A percentile compares a stretch with the other conserved stretches of the same genome.
Evolutionary conservation across 2,888 invertebrate genomes (phyloP).

Genomic region (Scaptomyza tumidula): DNA sequence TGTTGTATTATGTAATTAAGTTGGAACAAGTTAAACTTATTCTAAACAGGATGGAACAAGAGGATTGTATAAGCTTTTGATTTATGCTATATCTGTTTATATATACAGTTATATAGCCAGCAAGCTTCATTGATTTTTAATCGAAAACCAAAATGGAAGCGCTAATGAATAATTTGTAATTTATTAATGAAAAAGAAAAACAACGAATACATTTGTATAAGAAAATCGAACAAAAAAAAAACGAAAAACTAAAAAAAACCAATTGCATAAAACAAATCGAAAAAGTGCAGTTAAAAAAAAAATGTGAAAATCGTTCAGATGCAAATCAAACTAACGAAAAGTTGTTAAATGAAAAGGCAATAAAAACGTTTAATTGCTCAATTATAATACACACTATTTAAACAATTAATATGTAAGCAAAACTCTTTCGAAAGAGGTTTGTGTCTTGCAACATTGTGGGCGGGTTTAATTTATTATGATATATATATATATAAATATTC

Average conservation of each 20-base stretch:
- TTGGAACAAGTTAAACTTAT: constrained; percentile 67
- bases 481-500: constrained; percentile 22
- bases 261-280: constrained; percentile 50
- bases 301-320: constrained; percentile 44
- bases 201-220: constrained; percentile 46
- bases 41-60: constrained; percentile 17
- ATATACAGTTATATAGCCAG: constrained; percentile 37
- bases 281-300: constrained; percentile 54
- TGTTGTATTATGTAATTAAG: constrained; percentile 70
- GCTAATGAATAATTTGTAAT: constrained; percentile 48
- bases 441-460: constrained; percentile 26
- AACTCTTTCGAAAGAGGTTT: constrained; percentile 19
- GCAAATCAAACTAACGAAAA: constrained; percentile 54
- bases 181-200: constrained; percentile 42
- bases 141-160: constrained; percentile 72
- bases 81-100: constrained; percentile 36
- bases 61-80: constrained; percentile 38
- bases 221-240: constrained; percentile 59
- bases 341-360: constrained; percentile 30
- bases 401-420: constrained; percentile 65
- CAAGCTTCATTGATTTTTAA: constrained; percentile 74
- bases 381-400: constrained; percentile 46
- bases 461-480: constrained; percentile 52
- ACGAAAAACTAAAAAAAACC: constrained; percentile 48
- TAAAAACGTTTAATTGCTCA: constrained; percentile 56